These are phyloP conservation scores for Andrena dorsata DNA, from an alignment of 2,888 invertebrate species.

Conservation along the genomic window DNA sequence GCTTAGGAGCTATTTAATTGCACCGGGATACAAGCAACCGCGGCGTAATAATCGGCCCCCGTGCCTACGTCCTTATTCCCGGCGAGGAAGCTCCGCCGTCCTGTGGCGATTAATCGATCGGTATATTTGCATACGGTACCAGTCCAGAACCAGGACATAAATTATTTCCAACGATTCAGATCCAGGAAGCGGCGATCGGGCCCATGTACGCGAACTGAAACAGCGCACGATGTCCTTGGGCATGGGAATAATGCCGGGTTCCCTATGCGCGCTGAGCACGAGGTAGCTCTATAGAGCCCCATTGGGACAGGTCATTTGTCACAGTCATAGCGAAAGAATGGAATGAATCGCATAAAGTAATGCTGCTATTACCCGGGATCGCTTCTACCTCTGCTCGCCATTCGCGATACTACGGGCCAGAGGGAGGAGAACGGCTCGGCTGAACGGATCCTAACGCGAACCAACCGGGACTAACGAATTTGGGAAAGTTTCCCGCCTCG, in stretches of 20 bases:
- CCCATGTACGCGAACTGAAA: conserved; percentile 31
- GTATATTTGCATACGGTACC: conserved; percentile 45
- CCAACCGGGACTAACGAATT: conserved; percentile 36
- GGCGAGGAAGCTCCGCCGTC: conserved; percentile 20
- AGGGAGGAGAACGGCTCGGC: background rate
- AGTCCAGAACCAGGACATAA: conserved; percentile 36
- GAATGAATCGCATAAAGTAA: conserved; percentile 48
- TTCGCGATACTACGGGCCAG: background rate
- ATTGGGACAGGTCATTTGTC: conserved; percentile 62
- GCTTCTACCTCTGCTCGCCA: conserved; percentile 28
- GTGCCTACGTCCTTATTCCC: conserved; percentile 22
- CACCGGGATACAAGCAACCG: conserved; percentile 16
- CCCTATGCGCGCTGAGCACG: conserved; percentile 3
- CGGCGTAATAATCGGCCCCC: conserved; percentile 25
- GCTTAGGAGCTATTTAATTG: conserved; percentile 33
- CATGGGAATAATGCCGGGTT: conserved; percentile 52
- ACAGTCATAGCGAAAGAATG: conserved; percentile 61
- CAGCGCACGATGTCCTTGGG: conserved; percentile 55
- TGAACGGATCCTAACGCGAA: conserved; percentile 17
- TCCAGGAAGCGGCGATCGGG: conserved; percentile 53
- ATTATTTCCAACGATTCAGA: conserved; percentile 49
- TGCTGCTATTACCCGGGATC: conserved; percentile 38
- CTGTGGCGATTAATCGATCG: conserved; percentile 44
- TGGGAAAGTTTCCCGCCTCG: conserved; percentile 32
- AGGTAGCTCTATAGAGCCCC: conserved; percentile 40